phyloP scores from a whole-genome alignment of 1,140 invertebrate genomes.

The Probaryconus sp. region DNA sequence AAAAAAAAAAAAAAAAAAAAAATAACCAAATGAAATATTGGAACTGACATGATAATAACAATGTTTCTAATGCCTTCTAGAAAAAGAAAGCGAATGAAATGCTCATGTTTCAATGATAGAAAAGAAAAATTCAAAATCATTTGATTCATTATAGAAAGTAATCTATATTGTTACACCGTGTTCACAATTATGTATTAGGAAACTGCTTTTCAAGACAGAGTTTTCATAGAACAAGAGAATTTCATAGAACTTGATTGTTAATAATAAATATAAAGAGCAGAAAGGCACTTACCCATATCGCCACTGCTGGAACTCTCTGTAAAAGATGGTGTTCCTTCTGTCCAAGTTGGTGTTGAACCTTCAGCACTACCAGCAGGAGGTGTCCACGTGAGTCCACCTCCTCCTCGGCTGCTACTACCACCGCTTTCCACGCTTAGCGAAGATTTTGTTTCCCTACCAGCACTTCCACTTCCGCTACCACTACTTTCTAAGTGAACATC shows the following conservation, averaged over 20 bases:
- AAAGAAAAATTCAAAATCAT: too few relatives aligned
- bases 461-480: constrained; percentile 75
- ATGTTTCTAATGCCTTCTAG: too few relatives aligned
- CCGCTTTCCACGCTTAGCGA: constrained; percentile 84
- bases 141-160: too few relatives aligned
- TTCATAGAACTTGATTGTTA: background rate
- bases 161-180: too few relatives aligned
- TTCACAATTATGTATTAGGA: too few relatives aligned
- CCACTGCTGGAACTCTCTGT: constrained; percentile 97
- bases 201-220: constrained; percentile 1
- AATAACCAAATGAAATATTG: too few relatives aligned
- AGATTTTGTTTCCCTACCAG: constrained; percentile 82
- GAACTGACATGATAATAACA: too few relatives aligned
- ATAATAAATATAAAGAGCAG: constrained; percentile 72
- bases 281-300: constrained; percentile 86
- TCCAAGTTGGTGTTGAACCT: constrained; percentile 97
- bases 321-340: constrained; percentile 97
- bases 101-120: too few relatives aligned
- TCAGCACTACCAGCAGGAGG: constrained; percentile 91
- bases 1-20: too few relatives aligned
- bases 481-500: constrained; percentile 77
- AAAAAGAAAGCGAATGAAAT: too few relatives aligned
- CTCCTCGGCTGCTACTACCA: constrained; percentile 79
- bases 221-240: background rate
- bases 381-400: constrained; percentile 86